These are phyloP conservation scores for Toxotes chatareus DNA, from an alignment of 2,113 vertebrate genomes.

Conservation along the genomic window DNA sequence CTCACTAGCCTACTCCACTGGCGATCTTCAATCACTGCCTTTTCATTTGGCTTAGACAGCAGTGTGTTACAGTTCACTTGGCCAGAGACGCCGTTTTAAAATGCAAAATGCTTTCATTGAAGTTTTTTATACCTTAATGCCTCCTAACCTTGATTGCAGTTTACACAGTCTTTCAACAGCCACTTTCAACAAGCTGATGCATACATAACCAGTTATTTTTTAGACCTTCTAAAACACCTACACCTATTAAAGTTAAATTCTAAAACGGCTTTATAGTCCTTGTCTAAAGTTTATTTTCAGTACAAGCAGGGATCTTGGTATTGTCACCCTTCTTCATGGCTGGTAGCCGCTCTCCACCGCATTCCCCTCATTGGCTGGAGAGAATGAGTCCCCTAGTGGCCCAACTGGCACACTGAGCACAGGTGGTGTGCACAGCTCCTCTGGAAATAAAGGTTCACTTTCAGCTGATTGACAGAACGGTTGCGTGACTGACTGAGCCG, in stretches of 20 bases:
- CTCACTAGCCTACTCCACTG: not conserved
- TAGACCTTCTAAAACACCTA: not conserved
- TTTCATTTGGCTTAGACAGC: slow-evolving; percentile 20
- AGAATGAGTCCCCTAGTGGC: slow-evolving; percentile 95
- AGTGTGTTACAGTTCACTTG: not conserved
- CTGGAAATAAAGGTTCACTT: slow-evolving; percentile 64
- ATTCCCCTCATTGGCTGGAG: slow-evolving; percentile 74
- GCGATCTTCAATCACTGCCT: slow-evolving; percentile 14
- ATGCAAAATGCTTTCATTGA: not conserved
- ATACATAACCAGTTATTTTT: not conserved
- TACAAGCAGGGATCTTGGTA: not conserved
- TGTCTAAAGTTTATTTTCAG: not conserved
- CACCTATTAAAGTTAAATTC: not conserved
- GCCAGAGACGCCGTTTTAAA: not conserved
- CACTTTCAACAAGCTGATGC: not conserved
- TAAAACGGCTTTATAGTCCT: not conserved
- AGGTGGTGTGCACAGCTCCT: slow-evolving; percentile 78
- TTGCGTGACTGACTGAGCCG: slow-evolving; percentile 39
- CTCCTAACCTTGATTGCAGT: not conserved
- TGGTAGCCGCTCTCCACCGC: slow-evolving; percentile 47
- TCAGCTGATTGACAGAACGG: slow-evolving; percentile 52
- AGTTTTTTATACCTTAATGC: not conserved
- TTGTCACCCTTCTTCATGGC: slow-evolving; percentile 23
- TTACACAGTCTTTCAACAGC: not conserved
- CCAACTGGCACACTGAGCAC: slow-evolving; percentile 82